A percentile compares a stretch with the other conserved stretches of the same genome.
Evolutionary conservation across 2,888 invertebrate species (phyloP).

Genomic region (Agrilus cyanescens): DNA sequence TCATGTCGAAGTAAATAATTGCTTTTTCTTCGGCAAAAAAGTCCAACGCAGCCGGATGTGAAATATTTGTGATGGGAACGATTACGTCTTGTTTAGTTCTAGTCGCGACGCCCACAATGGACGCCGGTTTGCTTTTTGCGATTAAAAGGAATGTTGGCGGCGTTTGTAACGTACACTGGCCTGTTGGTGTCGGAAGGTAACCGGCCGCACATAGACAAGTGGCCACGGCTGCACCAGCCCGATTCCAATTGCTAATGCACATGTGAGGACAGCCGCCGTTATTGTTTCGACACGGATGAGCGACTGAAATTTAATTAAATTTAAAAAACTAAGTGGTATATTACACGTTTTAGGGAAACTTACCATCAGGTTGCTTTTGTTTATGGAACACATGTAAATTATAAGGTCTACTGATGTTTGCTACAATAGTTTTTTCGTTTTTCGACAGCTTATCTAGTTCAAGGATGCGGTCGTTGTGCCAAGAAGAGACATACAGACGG

Average conservation of each 20-base stretch:
- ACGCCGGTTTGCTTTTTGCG: slow-evolving; percentile 53
- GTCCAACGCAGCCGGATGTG: slow-evolving; percentile 55
- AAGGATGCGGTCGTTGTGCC: slow-evolving; percentile 53
- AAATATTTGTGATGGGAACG: slow-evolving; percentile 56
- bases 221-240: slow-evolving; percentile 39
- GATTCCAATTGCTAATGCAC: slow-evolving; percentile 55
- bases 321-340: not conserved
- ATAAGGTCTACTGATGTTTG: slow-evolving; percentile 47
- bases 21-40: slow-evolving; percentile 46
- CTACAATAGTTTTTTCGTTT: slow-evolving; percentile 35
- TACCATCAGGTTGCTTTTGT: slow-evolving; percentile 63
- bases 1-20: slow-evolving; percentile 40
- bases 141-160: slow-evolving; percentile 53
- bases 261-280: slow-evolving; percentile 67
- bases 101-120: slow-evolving; percentile 55
- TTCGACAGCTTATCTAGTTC: slow-evolving; percentile 46
- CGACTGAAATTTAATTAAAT: slow-evolving; percentile 33
- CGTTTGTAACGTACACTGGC: slow-evolving; percentile 45
- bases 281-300: slow-evolving; percentile 54
- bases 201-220: slow-evolving; percentile 66
- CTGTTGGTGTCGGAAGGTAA: slow-evolving; percentile 45
- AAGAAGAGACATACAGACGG: slow-evolving; percentile 59
- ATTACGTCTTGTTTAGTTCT: slow-evolving; percentile 43
- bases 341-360: slow-evolving; percentile 12
- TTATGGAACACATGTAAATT: slow-evolving; percentile 64